A percentile compares a stretch with the other conserved stretches of the same genome.
Conservation (phyloP, 2,888 invertebrate species). For the Ceratothoa steindachneri region DNA sequence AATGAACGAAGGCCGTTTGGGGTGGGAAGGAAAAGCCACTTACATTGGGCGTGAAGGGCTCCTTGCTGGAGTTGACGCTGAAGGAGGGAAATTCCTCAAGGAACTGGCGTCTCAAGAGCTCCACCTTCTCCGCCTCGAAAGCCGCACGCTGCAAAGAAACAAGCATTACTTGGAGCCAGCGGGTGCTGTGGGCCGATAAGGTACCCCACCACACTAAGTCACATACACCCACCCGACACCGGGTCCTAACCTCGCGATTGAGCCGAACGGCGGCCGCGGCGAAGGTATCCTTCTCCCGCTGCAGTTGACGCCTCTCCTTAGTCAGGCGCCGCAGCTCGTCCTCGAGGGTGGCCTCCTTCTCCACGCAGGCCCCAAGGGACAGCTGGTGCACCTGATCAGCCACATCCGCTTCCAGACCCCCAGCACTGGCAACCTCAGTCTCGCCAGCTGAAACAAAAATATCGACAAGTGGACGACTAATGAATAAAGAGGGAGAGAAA, state of each 20-base stretch:
- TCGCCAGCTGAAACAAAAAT: background rate
- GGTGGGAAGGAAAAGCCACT: too few species aligned
- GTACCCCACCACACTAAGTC: too few species aligned
- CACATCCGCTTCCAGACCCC: background rate
- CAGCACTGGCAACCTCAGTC: background rate
- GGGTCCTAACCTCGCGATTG: constrained; percentile 43
- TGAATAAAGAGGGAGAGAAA: too few species aligned
- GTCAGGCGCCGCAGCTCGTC: background rate
- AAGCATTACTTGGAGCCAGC: background rate
- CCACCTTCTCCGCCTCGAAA: constrained; percentile 43
- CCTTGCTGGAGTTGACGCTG: background rate
- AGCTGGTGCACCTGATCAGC: background rate
- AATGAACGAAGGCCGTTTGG: too few species aligned
- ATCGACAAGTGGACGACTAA: too few species aligned
- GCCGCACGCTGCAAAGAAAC: constrained; percentile 27
- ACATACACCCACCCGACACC: too few species aligned
- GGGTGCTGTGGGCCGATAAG: too few species aligned
- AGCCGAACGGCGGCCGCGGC: constrained; percentile 38
- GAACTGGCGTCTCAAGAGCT: constrained; percentile 36
- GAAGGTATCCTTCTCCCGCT: constrained; percentile 22
- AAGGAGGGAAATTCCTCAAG: constrained; percentile 30
- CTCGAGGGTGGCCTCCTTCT: background rate
- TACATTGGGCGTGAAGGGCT: background rate
- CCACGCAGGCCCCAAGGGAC: background rate
- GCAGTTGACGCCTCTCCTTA: constrained; percentile 19